These are phyloP conservation scores for Pelobates cultripes DNA, from an alignment of 2,797 vertebrate species.

Conservation along the genomic window DNA sequence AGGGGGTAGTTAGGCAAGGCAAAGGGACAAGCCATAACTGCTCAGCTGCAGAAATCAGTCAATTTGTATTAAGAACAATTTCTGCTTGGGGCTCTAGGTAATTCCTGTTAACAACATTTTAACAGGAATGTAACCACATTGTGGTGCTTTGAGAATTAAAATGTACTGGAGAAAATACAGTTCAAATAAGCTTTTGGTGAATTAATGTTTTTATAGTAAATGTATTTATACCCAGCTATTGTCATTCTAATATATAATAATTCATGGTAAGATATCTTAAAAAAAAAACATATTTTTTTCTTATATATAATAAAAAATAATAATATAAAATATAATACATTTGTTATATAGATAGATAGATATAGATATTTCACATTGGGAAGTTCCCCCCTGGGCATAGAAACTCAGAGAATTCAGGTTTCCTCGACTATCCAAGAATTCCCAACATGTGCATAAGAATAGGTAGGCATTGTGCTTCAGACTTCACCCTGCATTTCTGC, in stretches of 20 bases:
- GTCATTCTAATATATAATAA: neutral
- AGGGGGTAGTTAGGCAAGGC: slow-evolving; percentile 51
- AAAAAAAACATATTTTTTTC: neutral
- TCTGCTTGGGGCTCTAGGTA: slow-evolving; percentile 43
- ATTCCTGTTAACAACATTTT: slow-evolving; percentile 40
- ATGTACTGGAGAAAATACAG: slow-evolving; percentile 5
- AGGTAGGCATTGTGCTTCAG: too few species aligned
- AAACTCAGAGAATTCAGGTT: too few species aligned
- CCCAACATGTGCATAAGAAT: too few species aligned
- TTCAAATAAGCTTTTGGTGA: neutral
- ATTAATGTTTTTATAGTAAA: slow-evolving; percentile 8
- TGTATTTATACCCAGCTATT: neutral
- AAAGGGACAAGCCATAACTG: slow-evolving; percentile 50
- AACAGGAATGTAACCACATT: slow-evolving; percentile 16
- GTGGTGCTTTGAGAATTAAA: slow-evolving; percentile 35
- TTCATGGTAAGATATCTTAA: neutral
- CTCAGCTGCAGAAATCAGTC: slow-evolving; percentile 49
- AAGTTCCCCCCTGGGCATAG: too few species aligned
- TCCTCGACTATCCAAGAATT: too few species aligned
- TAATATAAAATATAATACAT: too few species aligned
- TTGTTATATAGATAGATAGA: too few species aligned
- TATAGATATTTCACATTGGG: too few species aligned
- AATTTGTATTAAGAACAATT: slow-evolving; percentile 50
- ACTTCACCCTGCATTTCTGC: too few species aligned
- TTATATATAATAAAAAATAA: too few species aligned